phyloP scores from a whole-genome alignment of 2,113 vertebrate species.

The Pithys albifrons region DNA sequence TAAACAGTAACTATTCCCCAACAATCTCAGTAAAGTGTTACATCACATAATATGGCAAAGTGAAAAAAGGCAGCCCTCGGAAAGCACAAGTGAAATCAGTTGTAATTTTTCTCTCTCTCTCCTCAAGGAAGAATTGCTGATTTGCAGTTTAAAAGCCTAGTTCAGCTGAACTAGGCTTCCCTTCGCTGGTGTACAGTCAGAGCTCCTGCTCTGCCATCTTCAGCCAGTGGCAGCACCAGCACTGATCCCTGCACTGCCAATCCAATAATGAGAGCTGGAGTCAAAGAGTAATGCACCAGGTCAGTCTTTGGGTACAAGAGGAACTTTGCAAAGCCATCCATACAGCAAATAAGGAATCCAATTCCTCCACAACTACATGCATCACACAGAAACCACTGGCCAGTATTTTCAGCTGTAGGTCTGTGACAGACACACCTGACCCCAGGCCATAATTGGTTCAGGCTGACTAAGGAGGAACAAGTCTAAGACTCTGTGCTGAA shows the following conservation, averaged over 20 bases:
- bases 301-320: not conserved
- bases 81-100: not conserved
- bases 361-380: not conserved
- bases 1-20: not conserved
- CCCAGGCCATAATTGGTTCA: fast-evolving
- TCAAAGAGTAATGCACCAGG: not conserved
- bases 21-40: not conserved
- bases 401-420: not conserved
- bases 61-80: not conserved
- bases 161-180: not conserved
- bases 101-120: not conserved
- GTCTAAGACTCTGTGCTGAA: not conserved
- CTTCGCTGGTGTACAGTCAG: fast-evolving
- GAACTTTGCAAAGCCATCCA: not conserved
- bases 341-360: not conserved
- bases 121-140: not conserved
- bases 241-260: not conserved
- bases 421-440: not conserved
- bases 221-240: not conserved
- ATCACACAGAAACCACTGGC: not conserved
- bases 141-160: not conserved
- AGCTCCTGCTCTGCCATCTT: not conserved
- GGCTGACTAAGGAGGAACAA: not conserved
- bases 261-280: not conserved
- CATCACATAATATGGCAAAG: not conserved